These are phyloP conservation scores for Trachelus iudaicus DNA, from an alignment of 2,888 invertebrate species.

Conservation along the genomic window DNA sequence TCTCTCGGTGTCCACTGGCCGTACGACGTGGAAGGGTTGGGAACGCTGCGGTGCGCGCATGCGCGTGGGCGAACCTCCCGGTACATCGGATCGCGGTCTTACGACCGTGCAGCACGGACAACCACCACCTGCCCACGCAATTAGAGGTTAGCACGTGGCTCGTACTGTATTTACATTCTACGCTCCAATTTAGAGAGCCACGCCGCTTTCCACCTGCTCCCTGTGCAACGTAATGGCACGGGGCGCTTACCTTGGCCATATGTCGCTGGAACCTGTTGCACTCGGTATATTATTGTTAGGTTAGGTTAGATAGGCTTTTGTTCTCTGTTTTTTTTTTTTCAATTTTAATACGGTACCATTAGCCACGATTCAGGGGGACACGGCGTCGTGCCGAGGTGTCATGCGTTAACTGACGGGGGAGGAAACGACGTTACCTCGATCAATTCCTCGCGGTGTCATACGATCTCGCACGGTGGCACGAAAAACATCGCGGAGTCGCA, in stretches of 20 bases:
- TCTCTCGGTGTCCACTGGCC: not conserved
- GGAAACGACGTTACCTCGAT: not conserved
- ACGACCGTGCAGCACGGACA: not conserved
- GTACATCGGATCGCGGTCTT: not conserved
- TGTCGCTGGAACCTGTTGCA: conserved; percentile 16
- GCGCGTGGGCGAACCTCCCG: not conserved
- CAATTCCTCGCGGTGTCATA: not conserved
- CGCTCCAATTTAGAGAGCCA: conserved; percentile 16
- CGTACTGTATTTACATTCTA: conserved; percentile 19
- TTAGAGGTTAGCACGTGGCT: conserved; percentile 38
- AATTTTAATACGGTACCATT: not conserved
- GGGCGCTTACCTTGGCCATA: not conserved
- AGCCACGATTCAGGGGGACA: not conserved
- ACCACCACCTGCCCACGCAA: conserved; percentile 44
- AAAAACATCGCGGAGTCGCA: not conserved
- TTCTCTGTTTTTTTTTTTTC: not conserved
- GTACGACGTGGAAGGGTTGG: not conserved
- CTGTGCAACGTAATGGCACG: not conserved
- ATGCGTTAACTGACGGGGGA: not conserved
- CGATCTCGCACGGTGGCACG: not conserved
- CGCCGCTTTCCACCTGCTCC: conserved; percentile 30
- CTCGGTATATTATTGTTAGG: not conserved
- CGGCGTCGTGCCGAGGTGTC: not conserved
- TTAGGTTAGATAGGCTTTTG: not conserved
- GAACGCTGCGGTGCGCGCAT: not conserved